Evolutionary conservation across 2,113 vertebrate species (phyloP).

Genomic region (Danionella cerebrum): DNA sequence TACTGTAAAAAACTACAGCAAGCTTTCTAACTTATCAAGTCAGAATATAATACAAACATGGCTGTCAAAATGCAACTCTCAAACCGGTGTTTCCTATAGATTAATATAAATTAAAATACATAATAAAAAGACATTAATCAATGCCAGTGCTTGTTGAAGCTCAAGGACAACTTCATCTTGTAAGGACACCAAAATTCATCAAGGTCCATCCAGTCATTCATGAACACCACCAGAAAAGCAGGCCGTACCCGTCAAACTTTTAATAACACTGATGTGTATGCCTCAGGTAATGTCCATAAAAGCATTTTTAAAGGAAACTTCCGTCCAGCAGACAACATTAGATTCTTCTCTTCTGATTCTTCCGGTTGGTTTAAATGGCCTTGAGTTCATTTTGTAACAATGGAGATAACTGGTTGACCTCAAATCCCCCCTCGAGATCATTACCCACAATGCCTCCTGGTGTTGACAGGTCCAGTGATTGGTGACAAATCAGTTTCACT

Average conservation of each 20-base stretch:
- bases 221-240: background rate
- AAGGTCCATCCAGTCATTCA: background rate
- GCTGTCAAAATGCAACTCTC: background rate
- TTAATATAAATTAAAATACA: too few relatives aligned
- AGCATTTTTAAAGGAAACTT: too few relatives aligned
- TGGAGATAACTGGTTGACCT: slow-evolving; percentile 25
- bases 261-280: background rate
- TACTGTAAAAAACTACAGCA: background rate
- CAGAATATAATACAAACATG: background rate
- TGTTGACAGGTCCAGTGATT: background rate
- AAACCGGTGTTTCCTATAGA: too few relatives aligned
- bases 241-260: too few relatives aligned
- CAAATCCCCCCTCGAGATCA: slow-evolving; percentile 1
- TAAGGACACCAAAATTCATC: background rate
- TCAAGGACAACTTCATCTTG: background rate
- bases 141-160: background rate
- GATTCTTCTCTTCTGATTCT: too few relatives aligned
- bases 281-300: background rate
- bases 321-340: background rate
- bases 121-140: background rate
- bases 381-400: background rate
- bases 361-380: background rate
- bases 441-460: slow-evolving; percentile 3
- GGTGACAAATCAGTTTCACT: slow-evolving; percentile 11
- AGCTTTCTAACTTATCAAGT: background rate